A percentile compares a stretch with the other conserved stretches of the same genome.
Evolutionary conservation across 2,113 vertebrate genomes (phyloP).

Genomic region (Willisornis vidua): DNA sequence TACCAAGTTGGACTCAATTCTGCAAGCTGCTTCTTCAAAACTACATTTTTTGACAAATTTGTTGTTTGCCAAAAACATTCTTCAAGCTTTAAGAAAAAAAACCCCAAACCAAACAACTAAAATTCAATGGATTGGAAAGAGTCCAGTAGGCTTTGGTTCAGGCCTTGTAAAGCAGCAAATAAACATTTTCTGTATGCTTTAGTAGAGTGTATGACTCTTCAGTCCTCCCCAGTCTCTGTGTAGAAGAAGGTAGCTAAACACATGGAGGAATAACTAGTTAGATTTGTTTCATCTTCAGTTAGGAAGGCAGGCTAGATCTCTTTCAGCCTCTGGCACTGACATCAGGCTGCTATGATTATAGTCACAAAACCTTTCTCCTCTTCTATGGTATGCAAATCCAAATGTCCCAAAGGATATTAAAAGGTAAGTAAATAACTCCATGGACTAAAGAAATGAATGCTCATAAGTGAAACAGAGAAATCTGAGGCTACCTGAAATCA

Average conservation of each 20-base stretch:
- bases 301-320: neutral
- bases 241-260: neutral
- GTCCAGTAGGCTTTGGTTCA: slow-evolving; percentile 40
- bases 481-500: neutral
- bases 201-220: neutral
- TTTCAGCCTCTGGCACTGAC: neutral
- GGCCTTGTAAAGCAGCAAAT: slow-evolving; percentile 44
- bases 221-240: neutral
- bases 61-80: slow-evolving; percentile 18
- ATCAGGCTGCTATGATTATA: neutral
- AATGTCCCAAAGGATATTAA: neutral
- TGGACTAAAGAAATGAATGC: neutral
- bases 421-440: neutral
- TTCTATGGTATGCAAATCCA: neutral
- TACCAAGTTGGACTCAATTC: neutral
- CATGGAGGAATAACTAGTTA: neutral
- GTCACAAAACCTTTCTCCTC: neutral
- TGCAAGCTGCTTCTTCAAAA: slow-evolving; percentile 9
- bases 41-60: neutral
- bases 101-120: neutral
- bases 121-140: slow-evolving; percentile 55
- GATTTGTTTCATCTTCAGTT: neutral
- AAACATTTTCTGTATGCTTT: slow-evolving; percentile 45
- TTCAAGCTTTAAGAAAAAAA: neutral
- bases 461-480: neutral